phyloP scores from a whole-genome alignment of 1,140 invertebrate species.

The Zaprionus ghesquierei region DNA sequence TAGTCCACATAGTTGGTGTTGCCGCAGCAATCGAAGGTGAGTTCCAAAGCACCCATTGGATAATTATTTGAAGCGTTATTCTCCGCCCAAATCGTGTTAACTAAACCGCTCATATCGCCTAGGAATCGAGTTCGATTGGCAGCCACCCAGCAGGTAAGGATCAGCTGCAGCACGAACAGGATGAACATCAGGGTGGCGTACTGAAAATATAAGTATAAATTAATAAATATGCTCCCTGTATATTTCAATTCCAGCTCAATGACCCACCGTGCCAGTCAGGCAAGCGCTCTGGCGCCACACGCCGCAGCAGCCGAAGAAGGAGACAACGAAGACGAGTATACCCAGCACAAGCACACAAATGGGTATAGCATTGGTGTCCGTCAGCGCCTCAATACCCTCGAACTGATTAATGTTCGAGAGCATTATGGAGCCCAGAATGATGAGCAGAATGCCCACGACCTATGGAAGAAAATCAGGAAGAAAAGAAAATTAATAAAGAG shows the following conservation, averaged over 20 bases:
- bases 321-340: constrained; percentile 88
- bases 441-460: constrained; percentile 86
- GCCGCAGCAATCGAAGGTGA: constrained; percentile 86
- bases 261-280: constrained; percentile 89
- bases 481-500: constrained; percentile 13
- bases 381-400: constrained; percentile 79
- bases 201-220: constrained; percentile 76
- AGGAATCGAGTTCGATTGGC: constrained; percentile 83
- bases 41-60: constrained; percentile 59
- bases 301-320: constrained; percentile 93
- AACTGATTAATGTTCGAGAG: constrained; percentile 83
- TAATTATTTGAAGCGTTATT: constrained; percentile 26
- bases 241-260: not conserved
- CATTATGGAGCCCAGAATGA: constrained; percentile 85
- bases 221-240: not conserved
- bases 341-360: constrained; percentile 88
- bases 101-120: constrained; percentile 74
- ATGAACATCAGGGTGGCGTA: constrained; percentile 86
- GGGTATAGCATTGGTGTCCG: constrained; percentile 84
- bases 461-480: constrained; percentile 58
- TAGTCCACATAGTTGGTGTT: constrained; percentile 82
- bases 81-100: constrained; percentile 71
- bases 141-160: constrained; percentile 85
- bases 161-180: constrained; percentile 86
- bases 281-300: constrained; percentile 91